Evolutionary conservation across 2,797 vertebrate species (phyloP), one percentile per base, ranked within the genome.

Genomic region (Eremophila alpestris): DNA sequence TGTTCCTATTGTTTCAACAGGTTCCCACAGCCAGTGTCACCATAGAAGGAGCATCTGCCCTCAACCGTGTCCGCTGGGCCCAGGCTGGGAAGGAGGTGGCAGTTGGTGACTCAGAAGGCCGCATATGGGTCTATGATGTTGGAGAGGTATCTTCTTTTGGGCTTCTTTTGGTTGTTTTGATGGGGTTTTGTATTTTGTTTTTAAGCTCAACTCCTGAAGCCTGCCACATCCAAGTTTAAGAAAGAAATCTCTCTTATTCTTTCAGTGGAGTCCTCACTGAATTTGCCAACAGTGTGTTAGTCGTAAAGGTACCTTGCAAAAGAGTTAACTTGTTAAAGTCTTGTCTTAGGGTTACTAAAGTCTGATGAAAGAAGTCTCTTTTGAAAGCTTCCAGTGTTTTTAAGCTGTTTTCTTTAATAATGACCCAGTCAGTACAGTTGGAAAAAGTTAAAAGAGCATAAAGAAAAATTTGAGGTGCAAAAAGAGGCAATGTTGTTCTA

Each of bases 61-160:
- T 99, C 59, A 99, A 99, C 97, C 98, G 99, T 18, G 99, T 99
- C 32, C 99, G 98, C 80, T 99, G 99, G 99, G 98, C 99, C 6
- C 98, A 99, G 16, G 98, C 98, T 67, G 99, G 99, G 70, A 99
- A 99, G 97, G 99, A 99, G 94, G 99, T 99, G 22, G 99, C 99
- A 0, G 99, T 99, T 52, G 99, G 99, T 6, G 99, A 99, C 96
- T 99, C 99, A 2, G 99, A 99, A 95, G 99, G 99, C 32, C 98
- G 98, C 19, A 98, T 99, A 74, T 99, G 99, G 99, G 98, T 99
- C 98, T 99, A 99, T 32, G 99, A 99, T 16, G 98, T 99, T 29
- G 99, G 99, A 98, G 99, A 99, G 99, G 99, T 99, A 98, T 32
- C 81, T 36, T 54, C 46, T 9, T 51, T 27, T 14, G 40, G 38